Evolutionary conservation across 2,888 invertebrate species (phyloP).

Genomic region (Loripinus fragilis): DNA sequence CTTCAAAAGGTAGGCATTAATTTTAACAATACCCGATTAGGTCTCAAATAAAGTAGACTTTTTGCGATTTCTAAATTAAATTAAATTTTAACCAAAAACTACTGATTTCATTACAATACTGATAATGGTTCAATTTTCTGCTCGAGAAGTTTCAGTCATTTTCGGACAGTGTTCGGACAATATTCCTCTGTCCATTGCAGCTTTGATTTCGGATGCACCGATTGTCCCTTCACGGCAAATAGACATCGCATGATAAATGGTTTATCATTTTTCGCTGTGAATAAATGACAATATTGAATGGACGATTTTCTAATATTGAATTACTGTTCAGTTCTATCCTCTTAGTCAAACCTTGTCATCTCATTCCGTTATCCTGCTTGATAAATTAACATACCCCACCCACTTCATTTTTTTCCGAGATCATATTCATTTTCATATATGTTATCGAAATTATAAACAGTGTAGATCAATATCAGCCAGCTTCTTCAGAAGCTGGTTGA

Average conservation of each 20-base stretch:
- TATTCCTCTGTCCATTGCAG: not conserved
- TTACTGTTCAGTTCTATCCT: not conserved
- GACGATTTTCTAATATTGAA: not conserved
- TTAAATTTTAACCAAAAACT: not conserved
- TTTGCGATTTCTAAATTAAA: not conserved
- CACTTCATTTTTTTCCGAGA: too few relatives aligned
- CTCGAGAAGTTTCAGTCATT: not conserved
- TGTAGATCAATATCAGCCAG: too few relatives aligned
- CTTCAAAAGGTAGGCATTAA: too few relatives aligned
- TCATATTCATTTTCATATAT: too few relatives aligned
- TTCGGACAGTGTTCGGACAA: slow-evolving; percentile 12
- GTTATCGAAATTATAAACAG: too few relatives aligned
- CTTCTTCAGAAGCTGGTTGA: too few relatives aligned
- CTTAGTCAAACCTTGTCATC: not conserved
- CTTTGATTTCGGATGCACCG: not conserved
- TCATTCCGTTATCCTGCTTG: not conserved
- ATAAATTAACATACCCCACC: too few relatives aligned
- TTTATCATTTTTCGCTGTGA: not conserved
- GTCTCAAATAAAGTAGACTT: not conserved
- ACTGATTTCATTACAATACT: not conserved
- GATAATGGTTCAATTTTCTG: slow-evolving; percentile 13
- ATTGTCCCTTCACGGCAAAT: not conserved
- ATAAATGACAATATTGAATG: slow-evolving; percentile 4
- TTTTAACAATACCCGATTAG: not conserved
- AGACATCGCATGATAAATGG: slow-evolving; percentile 2